Percentiles rank a stretch among this genome's conserved stretches.
phyloP scores from a whole-genome alignment of 2,888 invertebrate genomes.

The Sinhomidia bicolor region DNA sequence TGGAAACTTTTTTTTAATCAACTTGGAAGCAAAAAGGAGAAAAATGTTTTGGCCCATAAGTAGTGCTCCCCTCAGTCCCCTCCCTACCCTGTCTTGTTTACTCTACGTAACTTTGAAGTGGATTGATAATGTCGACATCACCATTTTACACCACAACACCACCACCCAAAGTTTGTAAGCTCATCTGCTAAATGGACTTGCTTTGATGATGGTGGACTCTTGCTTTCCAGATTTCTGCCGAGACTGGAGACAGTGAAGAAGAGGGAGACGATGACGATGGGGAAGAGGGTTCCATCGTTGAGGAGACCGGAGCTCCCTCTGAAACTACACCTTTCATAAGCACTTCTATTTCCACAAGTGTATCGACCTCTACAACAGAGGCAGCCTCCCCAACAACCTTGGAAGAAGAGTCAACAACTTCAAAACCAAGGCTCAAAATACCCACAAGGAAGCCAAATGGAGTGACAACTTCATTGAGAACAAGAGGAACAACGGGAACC shows the following conservation, averaged over 20 bases:
- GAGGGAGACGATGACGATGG: conserved; percentile 64
- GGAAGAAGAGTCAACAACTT: conserved; percentile 53
- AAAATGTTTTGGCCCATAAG: too few species aligned
- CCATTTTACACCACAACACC: too few species aligned
- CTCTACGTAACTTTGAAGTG: too few species aligned
- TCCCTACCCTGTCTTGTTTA: too few species aligned
- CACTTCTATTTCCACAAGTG: conserved; percentile 70
- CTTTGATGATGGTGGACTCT: not conserved
- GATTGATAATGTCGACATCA: too few species aligned
- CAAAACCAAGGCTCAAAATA: conserved; percentile 73
- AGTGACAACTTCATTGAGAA: conserved; percentile 65
- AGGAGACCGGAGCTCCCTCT: conserved; percentile 63
- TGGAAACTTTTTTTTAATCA: too few species aligned
- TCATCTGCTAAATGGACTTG: too few species aligned
- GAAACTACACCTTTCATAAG: conserved; percentile 70
- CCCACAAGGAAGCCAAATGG: conserved; percentile 73
- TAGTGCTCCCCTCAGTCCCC: too few species aligned
- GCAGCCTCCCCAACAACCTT: conserved; percentile 38
- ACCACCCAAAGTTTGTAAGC: too few species aligned
- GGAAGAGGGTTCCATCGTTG: conserved; percentile 68
- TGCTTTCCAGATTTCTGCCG: conserved; percentile 53
- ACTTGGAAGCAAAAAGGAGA: too few species aligned
- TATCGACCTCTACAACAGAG: conserved; percentile 53
- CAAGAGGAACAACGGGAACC: conserved; percentile 49
- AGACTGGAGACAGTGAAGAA: conserved; percentile 64